A percentile compares a stretch with the other conserved stretches of the same genome.
Conservation (phyloP, 1,140 invertebrate species). For the Bactericera cockerelli region DNA sequence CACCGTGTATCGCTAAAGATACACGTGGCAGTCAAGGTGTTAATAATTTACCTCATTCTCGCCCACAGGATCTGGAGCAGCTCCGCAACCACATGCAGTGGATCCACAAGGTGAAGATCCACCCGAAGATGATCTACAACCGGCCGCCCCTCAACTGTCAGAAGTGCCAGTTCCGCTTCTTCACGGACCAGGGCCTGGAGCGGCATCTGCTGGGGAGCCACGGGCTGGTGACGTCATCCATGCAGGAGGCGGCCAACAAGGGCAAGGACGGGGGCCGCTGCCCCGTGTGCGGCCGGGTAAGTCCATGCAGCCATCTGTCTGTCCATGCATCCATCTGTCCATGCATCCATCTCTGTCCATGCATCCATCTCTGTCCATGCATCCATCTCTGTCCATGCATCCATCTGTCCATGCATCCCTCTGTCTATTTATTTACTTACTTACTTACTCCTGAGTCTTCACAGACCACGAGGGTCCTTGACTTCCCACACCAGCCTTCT, state of each 20-base stretch:
- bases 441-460: too few relatives aligned
- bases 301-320: too few relatives aligned
- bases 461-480: too few relatives aligned
- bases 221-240: constrained; percentile 83
- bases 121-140: constrained; percentile 91
- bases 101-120: constrained; percentile 92
- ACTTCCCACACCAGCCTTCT: too few relatives aligned
- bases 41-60: too few relatives aligned
- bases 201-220: constrained; percentile 84
- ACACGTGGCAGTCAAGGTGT: too few relatives aligned
- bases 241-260: constrained; percentile 89
- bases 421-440: constrained; percentile 6
- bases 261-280: constrained; percentile 85
- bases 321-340: not conserved
- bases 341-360: too few relatives aligned
- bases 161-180: constrained; percentile 82
- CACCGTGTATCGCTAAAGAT: too few relatives aligned
- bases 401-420: not conserved
- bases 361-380: too few relatives aligned
- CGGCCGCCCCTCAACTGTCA: constrained; percentile 86
- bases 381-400: too few relatives aligned
- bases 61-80: constrained; percentile 70
- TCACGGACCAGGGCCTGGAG: constrained; percentile 72
- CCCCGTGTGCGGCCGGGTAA: constrained; percentile 78
- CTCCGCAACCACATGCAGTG: constrained; percentile 87